Evolutionary conservation across 2,797 vertebrate genomes (phyloP), one percentile per base, ranked within the genome.

Genomic region (Sebastes variabilis): DNA sequence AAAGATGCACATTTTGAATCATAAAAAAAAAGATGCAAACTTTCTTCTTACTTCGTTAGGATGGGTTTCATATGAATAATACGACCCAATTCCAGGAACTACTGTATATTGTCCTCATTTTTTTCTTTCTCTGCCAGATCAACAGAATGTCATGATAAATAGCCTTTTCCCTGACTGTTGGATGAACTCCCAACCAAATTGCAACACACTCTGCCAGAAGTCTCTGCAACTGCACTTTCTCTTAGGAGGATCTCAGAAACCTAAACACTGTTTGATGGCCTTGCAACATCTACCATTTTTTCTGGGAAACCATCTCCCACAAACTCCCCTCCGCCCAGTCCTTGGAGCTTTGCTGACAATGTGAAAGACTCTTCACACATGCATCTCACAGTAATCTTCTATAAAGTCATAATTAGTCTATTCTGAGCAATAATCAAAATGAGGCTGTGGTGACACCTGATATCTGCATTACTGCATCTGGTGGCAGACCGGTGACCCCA

Each of bases 181-280:
- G 90, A 89, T 91, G 86, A 94, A 90, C 90, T 90, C 86, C 85
- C 61, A 83, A 62, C 82, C 52, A 87, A 86, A 88, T 81, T 85
- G 62, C 87, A 87, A 74, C 78, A 76, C 81, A 59, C 42, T 67
- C 52, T 65, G 78, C 85, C 83, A 92, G 69, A 87, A 62, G 55
- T 59, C 56, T 81, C 61, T 71, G n/a, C 61, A 60, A 60, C 77
- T 85, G 24, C 79, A 77, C 68, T 86, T 84, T 89, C 73, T 86
- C 81, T 81, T 65, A 81, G 77, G 66, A 89, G 72, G 80, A 85
- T 70, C 62, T 69, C 59, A 46, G 8, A 75, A 80, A 82, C 80
- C 58, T 88, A 91, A 88, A 89, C 87, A 87, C 61, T 86, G 79
- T 67, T 66, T 75, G 70, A 83, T 77, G 68, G 73, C 22, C 56